A percentile compares a stretch with the other conserved stretches of the same genome.
These are phyloP conservation scores for Irena cyanogastra DNA, from an alignment of 2,113 vertebrate species.

Conservation along the genomic window DNA sequence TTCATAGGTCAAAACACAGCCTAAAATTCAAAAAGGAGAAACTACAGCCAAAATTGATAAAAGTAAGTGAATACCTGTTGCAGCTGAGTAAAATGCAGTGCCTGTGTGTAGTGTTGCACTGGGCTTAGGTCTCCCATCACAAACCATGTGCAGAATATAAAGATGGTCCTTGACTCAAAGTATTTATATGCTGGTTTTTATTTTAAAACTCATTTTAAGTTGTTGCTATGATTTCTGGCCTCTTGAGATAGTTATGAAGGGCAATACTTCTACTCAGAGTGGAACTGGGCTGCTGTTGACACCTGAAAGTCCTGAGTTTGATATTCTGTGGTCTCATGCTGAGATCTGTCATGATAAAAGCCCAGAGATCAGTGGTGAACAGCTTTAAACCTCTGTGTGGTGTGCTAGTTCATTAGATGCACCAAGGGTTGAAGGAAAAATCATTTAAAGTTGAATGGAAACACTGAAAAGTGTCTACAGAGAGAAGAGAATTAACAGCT, in stretches of 20 bases:
- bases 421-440: neutral
- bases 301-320: neutral
- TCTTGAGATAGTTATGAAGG: neutral
- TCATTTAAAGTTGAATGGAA: neutral
- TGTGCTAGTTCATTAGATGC: neutral
- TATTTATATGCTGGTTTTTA: neutral
- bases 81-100: neutral
- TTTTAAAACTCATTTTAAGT: neutral
- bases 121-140: neutral
- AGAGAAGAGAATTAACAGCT: neutral
- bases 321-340: neutral
- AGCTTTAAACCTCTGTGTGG: neutral
- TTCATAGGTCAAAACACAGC: neutral
- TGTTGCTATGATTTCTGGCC: neutral
- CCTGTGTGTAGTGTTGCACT: neutral
- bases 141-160: neutral
- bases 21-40: neutral
- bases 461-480: neutral
- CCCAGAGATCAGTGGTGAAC: neutral
- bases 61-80: neutral
- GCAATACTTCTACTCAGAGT: rapidly evolving
- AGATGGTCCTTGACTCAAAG: neutral
- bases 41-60: neutral
- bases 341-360: neutral
- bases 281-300: neutral